phyloP scores from a whole-genome alignment of 2,797 vertebrate species.

The Ptychobarbus kaznakovi region DNA sequence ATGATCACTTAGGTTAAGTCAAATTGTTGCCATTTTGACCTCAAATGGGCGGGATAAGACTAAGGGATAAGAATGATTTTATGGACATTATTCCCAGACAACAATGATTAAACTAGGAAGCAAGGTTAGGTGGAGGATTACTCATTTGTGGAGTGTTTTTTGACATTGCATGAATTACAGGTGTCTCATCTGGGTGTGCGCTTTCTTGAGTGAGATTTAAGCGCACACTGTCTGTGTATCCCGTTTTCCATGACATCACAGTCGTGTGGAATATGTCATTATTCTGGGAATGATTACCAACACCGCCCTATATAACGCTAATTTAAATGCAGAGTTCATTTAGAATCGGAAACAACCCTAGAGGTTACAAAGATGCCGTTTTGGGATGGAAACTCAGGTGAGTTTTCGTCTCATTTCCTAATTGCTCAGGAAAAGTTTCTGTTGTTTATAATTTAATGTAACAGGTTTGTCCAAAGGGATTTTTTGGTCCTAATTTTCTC shows the following conservation, averaged over 20 bases:
- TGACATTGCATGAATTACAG: background rate
- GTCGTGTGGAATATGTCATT: conserved; percentile 47
- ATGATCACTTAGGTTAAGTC: conserved; percentile 49
- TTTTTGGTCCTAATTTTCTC: background rate
- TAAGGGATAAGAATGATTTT: background rate
- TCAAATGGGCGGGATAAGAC: conserved; percentile 23
- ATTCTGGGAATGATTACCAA: conserved; percentile 44
- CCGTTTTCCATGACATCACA: conserved; percentile 55
- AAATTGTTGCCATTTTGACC: conserved; percentile 52
- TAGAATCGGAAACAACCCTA: conserved; percentile 27
- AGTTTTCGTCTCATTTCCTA: conserved; percentile 35
- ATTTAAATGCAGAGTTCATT: conserved; percentile 18
- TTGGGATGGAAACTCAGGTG: conserved; percentile 61
- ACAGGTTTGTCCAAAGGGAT: background rate
- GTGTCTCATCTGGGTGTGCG: background rate
- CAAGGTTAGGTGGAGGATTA: conserved; percentile 4
- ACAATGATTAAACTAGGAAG: background rate
- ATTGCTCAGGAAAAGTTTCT: background rate
- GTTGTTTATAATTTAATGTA: background rate
- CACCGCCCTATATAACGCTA: conserved; percentile 45
- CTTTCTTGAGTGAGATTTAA: conserved; percentile 35
- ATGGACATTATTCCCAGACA: conserved; percentile 14
- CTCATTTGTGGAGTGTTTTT: conserved; percentile 25
- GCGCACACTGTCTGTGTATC: conserved; percentile 28
- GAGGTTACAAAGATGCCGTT: conserved; percentile 41